Conservation (phyloP, 2,797 vertebrate genomes). For the Merluccius polli region DNA sequence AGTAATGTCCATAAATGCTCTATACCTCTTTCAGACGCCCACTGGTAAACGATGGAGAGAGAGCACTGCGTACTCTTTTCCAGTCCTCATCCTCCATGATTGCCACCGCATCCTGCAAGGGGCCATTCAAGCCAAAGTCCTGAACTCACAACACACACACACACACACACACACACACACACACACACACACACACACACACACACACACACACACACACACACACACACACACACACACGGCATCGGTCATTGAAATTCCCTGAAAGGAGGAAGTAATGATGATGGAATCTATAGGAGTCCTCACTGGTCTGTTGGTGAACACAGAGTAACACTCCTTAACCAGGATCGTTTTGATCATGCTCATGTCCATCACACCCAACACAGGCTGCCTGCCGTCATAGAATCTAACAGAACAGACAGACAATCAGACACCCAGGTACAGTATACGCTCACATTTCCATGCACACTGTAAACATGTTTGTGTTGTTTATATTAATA, state of each 20-base stretch:
- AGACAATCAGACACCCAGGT: not conserved
- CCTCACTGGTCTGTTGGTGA: conserved; percentile 73
- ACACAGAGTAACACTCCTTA: conserved; percentile 75
- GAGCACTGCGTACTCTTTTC: conserved; percentile 71
- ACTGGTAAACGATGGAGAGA: conserved; percentile 76
- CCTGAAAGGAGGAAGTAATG: not conserved
- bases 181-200: not conserved
- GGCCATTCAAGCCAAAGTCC: conserved; percentile 66
- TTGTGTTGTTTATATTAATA: no score
- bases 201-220: not conserved
- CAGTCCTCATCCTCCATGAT: conserved; percentile 67
- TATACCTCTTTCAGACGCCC: conserved; percentile 77
- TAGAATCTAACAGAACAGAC: conserved; percentile 37
- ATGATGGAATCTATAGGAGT: not conserved
- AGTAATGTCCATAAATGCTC: conserved; percentile 5
- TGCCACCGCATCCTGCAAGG: conserved; percentile 48
- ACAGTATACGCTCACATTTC: not conserved
- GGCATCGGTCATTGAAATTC: not conserved
- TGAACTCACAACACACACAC: conserved; percentile 34
- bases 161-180: conserved; percentile 3
- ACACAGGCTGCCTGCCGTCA: conserved; percentile 71
- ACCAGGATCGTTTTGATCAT: conserved; percentile 75
- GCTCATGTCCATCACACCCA: conserved; percentile 67
- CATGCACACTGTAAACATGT: not conserved
- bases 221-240: not conserved